Percentiles rank a stretch among this genome's conserved stretches.
These are phyloP conservation scores for Drosophila bifasciata DNA, from an alignment of 1,140 invertebrate species.

Conservation along the genomic window DNA sequence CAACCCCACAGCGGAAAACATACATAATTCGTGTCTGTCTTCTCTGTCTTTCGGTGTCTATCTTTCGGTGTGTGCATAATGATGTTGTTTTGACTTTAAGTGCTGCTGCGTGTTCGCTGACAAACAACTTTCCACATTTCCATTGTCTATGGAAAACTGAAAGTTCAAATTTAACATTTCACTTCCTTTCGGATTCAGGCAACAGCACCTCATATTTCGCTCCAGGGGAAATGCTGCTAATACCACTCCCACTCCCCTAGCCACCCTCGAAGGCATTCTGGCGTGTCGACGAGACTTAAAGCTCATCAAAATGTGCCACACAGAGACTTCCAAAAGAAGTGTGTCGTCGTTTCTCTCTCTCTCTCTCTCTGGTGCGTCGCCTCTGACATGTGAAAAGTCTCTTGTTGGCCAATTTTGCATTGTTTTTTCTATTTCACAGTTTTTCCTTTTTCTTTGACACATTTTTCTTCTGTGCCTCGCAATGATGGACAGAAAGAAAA, in stretches of 20 bases:
- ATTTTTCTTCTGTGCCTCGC: slow-evolving; percentile 43
- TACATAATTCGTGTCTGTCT: slow-evolving; percentile 45
- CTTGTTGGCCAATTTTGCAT: slow-evolving; percentile 37
- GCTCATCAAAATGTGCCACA: slow-evolving; percentile 50
- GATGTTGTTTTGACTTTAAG: slow-evolving; percentile 31
- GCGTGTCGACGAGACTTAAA: slow-evolving; percentile 46
- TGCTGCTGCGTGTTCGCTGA: slow-evolving; percentile 43
- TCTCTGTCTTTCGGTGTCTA: no score
- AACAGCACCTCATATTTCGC: slow-evolving; percentile 30
- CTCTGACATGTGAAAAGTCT: slow-evolving; percentile 47
- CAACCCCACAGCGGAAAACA: slow-evolving; percentile 49
- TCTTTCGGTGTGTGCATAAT: slow-evolving; percentile 30
- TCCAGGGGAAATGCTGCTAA: not conserved
- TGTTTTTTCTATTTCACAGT: slow-evolving; percentile 38
- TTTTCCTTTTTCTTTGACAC: slow-evolving; percentile 53
- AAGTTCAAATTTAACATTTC: slow-evolving; percentile 74
- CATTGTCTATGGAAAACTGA: slow-evolving; percentile 69
- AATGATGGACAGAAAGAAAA: no score
- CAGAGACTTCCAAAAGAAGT: slow-evolving; percentile 17
- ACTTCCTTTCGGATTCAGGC: slow-evolving; percentile 67
- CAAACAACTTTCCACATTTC: slow-evolving; percentile 70
- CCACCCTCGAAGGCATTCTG: slow-evolving; percentile 52
- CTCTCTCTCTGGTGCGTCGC: slow-evolving; percentile 6
- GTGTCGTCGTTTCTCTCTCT: not conserved
- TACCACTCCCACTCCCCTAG: slow-evolving; percentile 2